Base-by-base conservation (phyloP, 92 coral and sea anemone species). In the Epizoanthus scotinus region DNA sequence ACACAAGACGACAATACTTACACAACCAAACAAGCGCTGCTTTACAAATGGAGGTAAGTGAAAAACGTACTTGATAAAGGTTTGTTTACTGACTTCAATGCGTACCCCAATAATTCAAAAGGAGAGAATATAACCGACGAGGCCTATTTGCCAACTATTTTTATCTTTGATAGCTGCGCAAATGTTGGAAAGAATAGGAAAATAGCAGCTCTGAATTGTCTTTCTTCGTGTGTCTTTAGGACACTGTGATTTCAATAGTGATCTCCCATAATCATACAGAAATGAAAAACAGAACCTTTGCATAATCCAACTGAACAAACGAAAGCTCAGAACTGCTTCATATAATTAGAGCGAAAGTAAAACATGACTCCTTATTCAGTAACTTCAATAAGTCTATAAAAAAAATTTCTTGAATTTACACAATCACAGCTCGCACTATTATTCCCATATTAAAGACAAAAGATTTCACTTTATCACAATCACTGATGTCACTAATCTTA, bases 141-240 rank as follows among this genome's bases (percentile, higher is more conserved):
- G 5, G 22, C 53, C 38, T 75, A 31, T 75, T 75, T 75, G 24
- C 61, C 53, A 20, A 36, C 67, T 36, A 36, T 66, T 75, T 58
- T 59, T 75, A 75, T 75, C 40, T 57, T 60, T 75, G 81, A 75
- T 75, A 55, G 68, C 81, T 75, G 81, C 81, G 81, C 81, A 75
- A 75, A 75, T 75, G 31, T 31, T 75, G 21, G 21, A 57, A 59
- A 75, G 56, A 75, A 75, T 75, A 19, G 68, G 59, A 60, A n/a
- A 38, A 44, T 73, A 28, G 42, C 59, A 59, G 20, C 81, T 38
- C 38, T 40, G 67, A 59, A 75, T 34, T 75, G 68, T 31, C 31
- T 75, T 75, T 60, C 81, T 58, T 58, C 44, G 59, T 58, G 65
- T 55, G 68, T 60, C 69, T 60, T 40, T 22, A 28, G 40, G 59